These are phyloP conservation scores for Prunella himalayana DNA, from an alignment of 2,113 vertebrate species.

Conservation along the genomic window DNA sequence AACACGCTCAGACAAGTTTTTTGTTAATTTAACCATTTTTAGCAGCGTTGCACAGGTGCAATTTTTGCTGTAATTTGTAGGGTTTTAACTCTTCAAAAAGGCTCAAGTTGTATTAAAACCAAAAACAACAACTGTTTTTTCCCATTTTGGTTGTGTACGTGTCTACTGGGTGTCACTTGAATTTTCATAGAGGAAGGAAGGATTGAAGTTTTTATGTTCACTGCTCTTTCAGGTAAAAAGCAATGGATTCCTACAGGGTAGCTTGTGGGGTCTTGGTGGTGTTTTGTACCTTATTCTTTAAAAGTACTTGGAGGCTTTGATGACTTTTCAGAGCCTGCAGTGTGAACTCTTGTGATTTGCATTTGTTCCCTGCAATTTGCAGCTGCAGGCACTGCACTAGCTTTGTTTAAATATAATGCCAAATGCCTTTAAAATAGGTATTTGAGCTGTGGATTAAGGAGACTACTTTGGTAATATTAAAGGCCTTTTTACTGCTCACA, in stretches of 20 bases:
- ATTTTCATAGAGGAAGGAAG: neutral
- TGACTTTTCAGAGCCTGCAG: slow-evolving; percentile 25
- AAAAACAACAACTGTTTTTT: neutral
- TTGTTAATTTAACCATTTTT: neutral
- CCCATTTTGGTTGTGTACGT: neutral
- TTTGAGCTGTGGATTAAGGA: slow-evolving; percentile 50
- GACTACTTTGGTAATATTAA: slow-evolving; percentile 16
- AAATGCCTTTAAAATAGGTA: slow-evolving; percentile 22
- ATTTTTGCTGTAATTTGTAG: neutral
- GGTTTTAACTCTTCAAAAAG: neutral
- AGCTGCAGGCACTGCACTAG: slow-evolving; percentile 13
- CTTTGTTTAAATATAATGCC: slow-evolving; percentile 48
- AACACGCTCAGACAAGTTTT: neutral
- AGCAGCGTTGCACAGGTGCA: neutral
- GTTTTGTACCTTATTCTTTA: slow-evolving; percentile 33
- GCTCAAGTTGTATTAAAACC: neutral
- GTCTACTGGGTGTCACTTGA: neutral
- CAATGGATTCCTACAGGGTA: slow-evolving; percentile 8
- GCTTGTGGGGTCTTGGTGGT: neutral
- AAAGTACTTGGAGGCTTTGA: slow-evolving; percentile 23
- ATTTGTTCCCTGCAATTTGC: slow-evolving; percentile 54
- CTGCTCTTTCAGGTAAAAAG: neutral
- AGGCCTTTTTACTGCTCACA: neutral
- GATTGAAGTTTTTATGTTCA: neutral
- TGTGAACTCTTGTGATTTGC: slow-evolving; percentile 37